A percentile compares a stretch with the other conserved stretches of the same genome.
phyloP scores from a whole-genome alignment of 2,113 vertebrate genomes.

The Vanacampus margaritifer region DNA sequence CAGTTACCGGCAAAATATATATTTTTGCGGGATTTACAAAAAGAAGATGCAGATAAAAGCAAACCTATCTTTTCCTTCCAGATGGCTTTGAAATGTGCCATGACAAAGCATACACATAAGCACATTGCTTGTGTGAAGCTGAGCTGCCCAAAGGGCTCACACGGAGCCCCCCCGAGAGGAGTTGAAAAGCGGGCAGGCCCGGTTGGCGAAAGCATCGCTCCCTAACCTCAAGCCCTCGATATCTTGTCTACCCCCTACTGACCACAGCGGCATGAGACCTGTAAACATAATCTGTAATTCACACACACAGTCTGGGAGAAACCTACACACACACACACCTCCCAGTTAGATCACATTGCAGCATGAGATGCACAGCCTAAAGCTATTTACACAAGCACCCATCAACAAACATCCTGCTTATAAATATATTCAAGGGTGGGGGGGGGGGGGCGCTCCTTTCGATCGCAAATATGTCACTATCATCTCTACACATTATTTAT shows the following conservation, averaged over 20 bases:
- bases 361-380: slow-evolving; percentile 52
- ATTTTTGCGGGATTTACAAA: slow-evolving; percentile 45
- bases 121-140: slow-evolving; percentile 50
- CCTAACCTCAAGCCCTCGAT: slow-evolving; percentile 24
- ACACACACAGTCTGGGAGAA: slow-evolving; percentile 49
- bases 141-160: slow-evolving; percentile 60
- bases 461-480: slow-evolving; percentile 16
- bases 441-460: slow-evolving; percentile 15
- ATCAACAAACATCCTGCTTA: slow-evolving; percentile 62
- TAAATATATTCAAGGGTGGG: slow-evolving; percentile 40
- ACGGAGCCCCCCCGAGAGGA: slow-evolving; percentile 31
- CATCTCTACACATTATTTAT: slow-evolving; percentile 15
- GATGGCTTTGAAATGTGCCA: slow-evolving; percentile 62
- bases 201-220: slow-evolving; percentile 48
- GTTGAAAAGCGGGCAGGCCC: slow-evolving; percentile 55
- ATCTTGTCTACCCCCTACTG: slow-evolving; percentile 54
- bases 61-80: slow-evolving; percentile 62
- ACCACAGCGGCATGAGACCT: slow-evolving; percentile 49
- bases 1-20: slow-evolving; percentile 34
- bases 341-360: slow-evolving; percentile 48
- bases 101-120: slow-evolving; percentile 55
- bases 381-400: slow-evolving; percentile 59
- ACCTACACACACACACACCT: slow-evolving; percentile 31
- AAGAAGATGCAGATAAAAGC: slow-evolving; percentile 55
- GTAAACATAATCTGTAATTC: slow-evolving; percentile 70